Percentiles rank a stretch among this genome's conserved stretches.
These are phyloP conservation scores for Achlya flavicornis DNA, from an alignment of 2,888 invertebrate genomes.

Conservation along the genomic window DNA sequence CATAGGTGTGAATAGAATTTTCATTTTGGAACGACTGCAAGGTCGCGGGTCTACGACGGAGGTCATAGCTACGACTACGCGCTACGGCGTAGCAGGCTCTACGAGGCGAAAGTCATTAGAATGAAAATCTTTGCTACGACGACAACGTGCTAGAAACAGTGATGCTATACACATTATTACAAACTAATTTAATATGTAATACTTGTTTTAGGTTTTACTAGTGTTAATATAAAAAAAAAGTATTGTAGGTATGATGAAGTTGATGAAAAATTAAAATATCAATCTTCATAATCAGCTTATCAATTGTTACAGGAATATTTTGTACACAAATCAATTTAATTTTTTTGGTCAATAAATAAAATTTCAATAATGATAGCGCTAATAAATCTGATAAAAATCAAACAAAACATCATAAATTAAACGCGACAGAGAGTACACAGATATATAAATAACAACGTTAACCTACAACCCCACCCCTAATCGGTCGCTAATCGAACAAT, in stretches of 20 bases:
- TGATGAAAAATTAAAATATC: too few relatives aligned
- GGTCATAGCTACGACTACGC: constrained; percentile 72
- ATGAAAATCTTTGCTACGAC: constrained; percentile 60
- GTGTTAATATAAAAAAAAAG: background rate
- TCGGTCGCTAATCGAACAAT: constrained; percentile 42
- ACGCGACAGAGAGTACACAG: background rate
- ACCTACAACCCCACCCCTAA: constrained; percentile 23
- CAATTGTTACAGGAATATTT: too few relatives aligned
- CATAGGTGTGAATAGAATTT: constrained; percentile 13
- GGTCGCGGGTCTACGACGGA: constrained; percentile 49
- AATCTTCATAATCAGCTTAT: too few relatives aligned
- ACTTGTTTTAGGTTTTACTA: background rate
- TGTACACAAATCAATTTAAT: too few relatives aligned
- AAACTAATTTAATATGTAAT: background rate
- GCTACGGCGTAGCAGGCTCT: constrained; percentile 64
- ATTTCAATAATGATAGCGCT: background rate
- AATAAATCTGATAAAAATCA: background rate
- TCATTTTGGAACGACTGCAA: constrained; percentile 28
- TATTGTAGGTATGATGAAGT: too few relatives aligned
- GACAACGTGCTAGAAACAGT: constrained; percentile 10
- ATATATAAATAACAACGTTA: background rate
- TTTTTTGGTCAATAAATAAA: background rate
- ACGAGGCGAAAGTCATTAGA: constrained; percentile 58
- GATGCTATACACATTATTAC: background rate
- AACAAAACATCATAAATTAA: background rate